Evolutionary conservation across 2,113 vertebrate species (phyloP).

Genomic region (Prolemur simus): DNA sequence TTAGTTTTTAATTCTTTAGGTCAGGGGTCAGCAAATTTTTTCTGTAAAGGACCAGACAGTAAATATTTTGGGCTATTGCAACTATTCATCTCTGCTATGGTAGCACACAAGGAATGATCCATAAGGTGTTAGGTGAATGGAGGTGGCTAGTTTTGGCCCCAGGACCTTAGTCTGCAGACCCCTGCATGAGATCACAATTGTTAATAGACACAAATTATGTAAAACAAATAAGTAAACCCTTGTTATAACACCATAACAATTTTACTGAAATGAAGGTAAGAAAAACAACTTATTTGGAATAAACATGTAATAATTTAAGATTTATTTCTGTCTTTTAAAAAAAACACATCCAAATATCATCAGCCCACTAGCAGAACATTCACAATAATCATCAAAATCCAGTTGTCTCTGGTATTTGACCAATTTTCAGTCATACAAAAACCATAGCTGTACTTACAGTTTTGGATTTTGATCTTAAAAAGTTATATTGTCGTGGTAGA

Average conservation of each 20-base stretch:
- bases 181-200: not conserved
- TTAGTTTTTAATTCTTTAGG: constrained; percentile 18
- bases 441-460: not conserved
- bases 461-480: not conserved
- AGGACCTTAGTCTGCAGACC: not conserved
- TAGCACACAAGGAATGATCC: not conserved
- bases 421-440: constrained; percentile 1
- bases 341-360: not conserved
- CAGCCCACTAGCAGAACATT: not conserved
- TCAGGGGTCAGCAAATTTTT: not conserved
- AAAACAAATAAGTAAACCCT: not conserved
- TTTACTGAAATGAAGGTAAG: not conserved
- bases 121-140: not conserved
- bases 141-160: not conserved
- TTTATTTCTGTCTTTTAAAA: not conserved
- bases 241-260: not conserved
- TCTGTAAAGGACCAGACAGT: not conserved
- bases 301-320: not conserved
- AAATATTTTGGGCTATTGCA: not conserved
- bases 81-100: not conserved
- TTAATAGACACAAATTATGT: not conserved
- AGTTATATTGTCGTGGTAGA: not conserved
- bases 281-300: not conserved
- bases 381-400: not conserved
- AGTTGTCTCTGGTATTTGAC: not conserved